phyloP scores from a whole-genome alignment of 2,888 invertebrate genomes.

The Sipunculus nudus region DNA sequence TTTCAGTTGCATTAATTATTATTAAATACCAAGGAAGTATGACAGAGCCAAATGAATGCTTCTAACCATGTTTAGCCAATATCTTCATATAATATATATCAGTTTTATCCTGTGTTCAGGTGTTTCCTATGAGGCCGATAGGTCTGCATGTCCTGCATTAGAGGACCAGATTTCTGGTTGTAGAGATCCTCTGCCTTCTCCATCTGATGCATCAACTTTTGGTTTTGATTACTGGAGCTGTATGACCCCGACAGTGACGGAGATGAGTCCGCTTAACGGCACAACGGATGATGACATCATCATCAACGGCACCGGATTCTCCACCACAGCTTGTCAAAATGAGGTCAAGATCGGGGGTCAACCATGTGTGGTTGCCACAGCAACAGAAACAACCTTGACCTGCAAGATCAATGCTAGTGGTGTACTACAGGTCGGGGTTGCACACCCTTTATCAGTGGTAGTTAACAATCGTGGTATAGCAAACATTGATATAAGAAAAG shows the following conservation, averaged over 20 bases:
- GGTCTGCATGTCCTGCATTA: too few species aligned
- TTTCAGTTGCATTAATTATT: too few species aligned
- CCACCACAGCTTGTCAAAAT: constrained; percentile 11
- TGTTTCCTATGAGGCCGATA: too few species aligned
- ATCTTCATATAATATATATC: too few species aligned
- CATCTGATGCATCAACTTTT: not conserved
- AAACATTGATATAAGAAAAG: not conserved
- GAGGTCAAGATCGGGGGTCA: constrained; percentile 16
- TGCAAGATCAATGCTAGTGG: constrained; percentile 5
- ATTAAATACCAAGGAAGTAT: too few species aligned
- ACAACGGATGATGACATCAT: not conserved
- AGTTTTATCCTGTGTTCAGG: too few species aligned
- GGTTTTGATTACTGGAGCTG: not conserved
- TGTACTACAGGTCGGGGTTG: not conserved
- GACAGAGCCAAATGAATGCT: too few species aligned
- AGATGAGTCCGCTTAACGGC: not conserved
- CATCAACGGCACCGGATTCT: constrained; percentile 8
- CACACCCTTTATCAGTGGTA: not conserved
- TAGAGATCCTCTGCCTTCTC: not conserved
- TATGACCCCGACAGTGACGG: not conserved
- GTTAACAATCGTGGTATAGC: constrained; percentile 9
- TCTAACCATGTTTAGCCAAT: too few species aligned
- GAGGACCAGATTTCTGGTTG: too few species aligned
- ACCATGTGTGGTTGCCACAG: not conserved
- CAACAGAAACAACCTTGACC: not conserved